phyloP scores from a whole-genome alignment of 2,113 vertebrate species.

The Mastomys natalensis region DNA sequence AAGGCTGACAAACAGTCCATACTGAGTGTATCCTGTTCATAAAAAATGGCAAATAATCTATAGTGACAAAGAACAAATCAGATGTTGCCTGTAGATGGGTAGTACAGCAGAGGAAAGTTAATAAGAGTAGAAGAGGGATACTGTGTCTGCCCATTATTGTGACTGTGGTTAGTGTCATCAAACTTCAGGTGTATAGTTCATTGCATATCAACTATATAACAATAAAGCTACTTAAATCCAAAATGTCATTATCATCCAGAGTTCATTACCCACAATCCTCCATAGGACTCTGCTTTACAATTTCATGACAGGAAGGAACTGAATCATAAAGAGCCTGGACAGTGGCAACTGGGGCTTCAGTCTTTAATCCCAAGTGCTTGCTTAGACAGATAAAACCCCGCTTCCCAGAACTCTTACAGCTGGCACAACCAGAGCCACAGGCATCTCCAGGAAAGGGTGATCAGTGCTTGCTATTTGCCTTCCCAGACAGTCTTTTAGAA shows the following conservation, averaged over 20 bases:
- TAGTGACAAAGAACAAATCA: background rate
- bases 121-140: background rate
- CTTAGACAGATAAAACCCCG: background rate
- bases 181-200: background rate
- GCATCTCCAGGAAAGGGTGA: background rate
- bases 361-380: background rate
- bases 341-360: too few relatives aligned
- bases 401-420: background rate
- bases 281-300: background rate
- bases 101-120: too few relatives aligned
- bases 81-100: background rate
- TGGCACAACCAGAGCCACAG: background rate
- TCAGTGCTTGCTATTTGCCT: background rate
- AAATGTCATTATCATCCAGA: background rate
- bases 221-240: background rate
- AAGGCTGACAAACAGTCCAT: background rate
- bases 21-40: background rate
- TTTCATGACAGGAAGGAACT: background rate
- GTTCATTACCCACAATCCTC: background rate
- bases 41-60: background rate
- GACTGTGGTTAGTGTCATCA: background rate
- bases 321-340: background rate
- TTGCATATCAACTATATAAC: background rate
- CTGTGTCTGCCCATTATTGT: background rate
- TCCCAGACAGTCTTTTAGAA: background rate